Conservation (phyloP, 2,113 vertebrate genomes). For the Larimichthys crocea region DNA sequence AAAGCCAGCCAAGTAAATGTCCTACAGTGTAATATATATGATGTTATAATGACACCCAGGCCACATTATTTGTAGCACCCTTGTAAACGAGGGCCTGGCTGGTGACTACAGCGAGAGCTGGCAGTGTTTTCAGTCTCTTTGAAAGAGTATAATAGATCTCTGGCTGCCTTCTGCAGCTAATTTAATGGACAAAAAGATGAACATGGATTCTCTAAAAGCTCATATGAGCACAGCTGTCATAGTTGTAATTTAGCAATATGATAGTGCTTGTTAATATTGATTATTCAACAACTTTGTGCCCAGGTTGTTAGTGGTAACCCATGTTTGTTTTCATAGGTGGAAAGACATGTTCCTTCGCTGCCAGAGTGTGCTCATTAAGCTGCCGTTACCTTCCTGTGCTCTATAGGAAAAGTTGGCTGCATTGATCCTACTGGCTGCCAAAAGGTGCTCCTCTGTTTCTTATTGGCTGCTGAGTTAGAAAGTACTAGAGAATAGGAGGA, state of each 20-base stretch:
- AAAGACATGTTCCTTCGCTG: conserved; percentile 49
- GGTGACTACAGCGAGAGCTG: conserved; percentile 55
- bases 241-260: conserved; percentile 7
- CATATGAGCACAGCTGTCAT: conserved; percentile 32
- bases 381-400: conserved; percentile 70
- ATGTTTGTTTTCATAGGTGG: conserved; percentile 45
- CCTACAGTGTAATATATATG: conserved; percentile 20
- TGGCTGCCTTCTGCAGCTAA: conserved; percentile 28
- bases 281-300: conserved; percentile 47
- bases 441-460: conserved; percentile 54
- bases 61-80: conserved; percentile 60
- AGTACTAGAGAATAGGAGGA: conserved; percentile 73
- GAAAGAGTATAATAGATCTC: conserved; percentile 36
- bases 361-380: conserved; percentile 61
- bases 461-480: conserved; percentile 70
- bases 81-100: conserved; percentile 63
- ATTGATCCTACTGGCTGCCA: conserved; percentile 56
- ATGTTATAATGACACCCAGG: conserved; percentile 56
- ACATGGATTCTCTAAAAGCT: conserved; percentile 38
- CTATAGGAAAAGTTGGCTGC: conserved; percentile 51
- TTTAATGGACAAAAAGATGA: conserved; percentile 25
- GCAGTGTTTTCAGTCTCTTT: conserved; percentile 70
- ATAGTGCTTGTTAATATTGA: conserved; percentile 28
- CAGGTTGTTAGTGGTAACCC: conserved; percentile 33
- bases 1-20: conserved; percentile 38